These are phyloP conservation scores for Kradibia gibbosae DNA, from an alignment of 1,140 invertebrate species.

Conservation along the genomic window DNA sequence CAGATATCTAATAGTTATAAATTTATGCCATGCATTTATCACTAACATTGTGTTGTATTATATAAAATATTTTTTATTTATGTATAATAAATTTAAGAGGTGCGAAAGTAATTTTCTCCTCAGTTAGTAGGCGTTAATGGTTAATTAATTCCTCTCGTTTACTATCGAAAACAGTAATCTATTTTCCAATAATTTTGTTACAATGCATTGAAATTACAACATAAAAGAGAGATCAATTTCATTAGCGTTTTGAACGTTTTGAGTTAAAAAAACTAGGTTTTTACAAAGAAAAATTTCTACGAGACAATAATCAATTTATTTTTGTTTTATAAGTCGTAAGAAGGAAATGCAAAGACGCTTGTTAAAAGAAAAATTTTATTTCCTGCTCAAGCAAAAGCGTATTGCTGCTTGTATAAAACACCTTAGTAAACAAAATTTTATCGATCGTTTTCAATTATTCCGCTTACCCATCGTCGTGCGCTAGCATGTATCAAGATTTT, in stretches of 20 bases:
- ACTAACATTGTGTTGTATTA: constrained; percentile 54
- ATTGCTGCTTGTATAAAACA: not conserved
- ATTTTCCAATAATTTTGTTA: constrained; percentile 41
- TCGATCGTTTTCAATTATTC: constrained; percentile 12
- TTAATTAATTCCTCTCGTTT: constrained; percentile 48
- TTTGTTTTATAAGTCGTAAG: not conserved
- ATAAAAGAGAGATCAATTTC: constrained; percentile 19
- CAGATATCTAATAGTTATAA: constrained; percentile 36
- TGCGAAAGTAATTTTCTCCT: constrained; percentile 48
- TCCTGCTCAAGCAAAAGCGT: constrained; percentile 16
- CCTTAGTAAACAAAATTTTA: constrained; percentile 33
- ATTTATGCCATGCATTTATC: constrained; percentile 38
- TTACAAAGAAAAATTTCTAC: not conserved
- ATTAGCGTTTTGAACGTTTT: constrained; percentile 12
- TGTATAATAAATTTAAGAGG: constrained; percentile 51
- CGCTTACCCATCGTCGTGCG: not conserved
- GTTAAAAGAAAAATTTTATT: not conserved
- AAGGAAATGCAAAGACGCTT: not conserved
- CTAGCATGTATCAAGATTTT: not conserved
- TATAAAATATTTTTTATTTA: constrained; percentile 53
- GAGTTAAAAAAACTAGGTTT: not conserved
- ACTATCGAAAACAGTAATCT: constrained; percentile 19
- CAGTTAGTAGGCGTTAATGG: constrained; percentile 45
- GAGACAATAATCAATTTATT: constrained; percentile 11
- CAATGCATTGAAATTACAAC: constrained; percentile 9